These are phyloP conservation scores for Clarias macrocephalus DNA, from an alignment of 2,113 vertebrate species.

Conservation along the genomic window DNA sequence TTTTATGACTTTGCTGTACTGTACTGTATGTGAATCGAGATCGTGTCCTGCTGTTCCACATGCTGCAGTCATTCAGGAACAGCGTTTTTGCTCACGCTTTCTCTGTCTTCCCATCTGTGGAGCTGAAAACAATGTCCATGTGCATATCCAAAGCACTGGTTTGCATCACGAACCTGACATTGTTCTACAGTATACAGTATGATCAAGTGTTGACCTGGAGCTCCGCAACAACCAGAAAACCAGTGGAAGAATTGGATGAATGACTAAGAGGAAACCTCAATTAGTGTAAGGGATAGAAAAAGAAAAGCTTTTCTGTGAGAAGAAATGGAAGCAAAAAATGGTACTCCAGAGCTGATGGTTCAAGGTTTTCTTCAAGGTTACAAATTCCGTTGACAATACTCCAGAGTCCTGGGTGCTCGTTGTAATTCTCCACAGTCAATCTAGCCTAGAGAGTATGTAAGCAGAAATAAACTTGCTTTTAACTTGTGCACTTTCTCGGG, in stretches of 20 bases:
- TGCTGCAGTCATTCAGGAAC: conserved; percentile 19
- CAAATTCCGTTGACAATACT: not conserved
- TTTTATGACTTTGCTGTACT: not conserved
- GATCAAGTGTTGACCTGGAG: not conserved
- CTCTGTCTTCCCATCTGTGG: not conserved
- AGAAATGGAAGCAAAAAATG: not conserved
- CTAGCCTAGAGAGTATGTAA: not conserved
- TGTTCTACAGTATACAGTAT: not conserved
- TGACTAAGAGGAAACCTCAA: not conserved
- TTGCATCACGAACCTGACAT: not conserved
- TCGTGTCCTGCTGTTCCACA: conserved; percentile 16
- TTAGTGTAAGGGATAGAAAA: not conserved
- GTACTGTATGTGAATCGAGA: not conserved
- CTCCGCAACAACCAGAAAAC: not conserved
- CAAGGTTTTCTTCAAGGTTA: not conserved
- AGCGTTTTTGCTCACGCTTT: not conserved
- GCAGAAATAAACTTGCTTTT: no score
- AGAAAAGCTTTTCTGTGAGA: not conserved
- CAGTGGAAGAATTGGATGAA: not conserved
- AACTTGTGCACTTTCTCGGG: no score
- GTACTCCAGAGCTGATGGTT: not conserved
- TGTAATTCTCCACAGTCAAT: not conserved
- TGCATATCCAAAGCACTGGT: not conserved
- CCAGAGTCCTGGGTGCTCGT: not conserved
- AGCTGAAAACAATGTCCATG: not conserved